phyloP scores from a whole-genome alignment of 2,888 invertebrate species.

The Eupeodes latifasciatus region DNA sequence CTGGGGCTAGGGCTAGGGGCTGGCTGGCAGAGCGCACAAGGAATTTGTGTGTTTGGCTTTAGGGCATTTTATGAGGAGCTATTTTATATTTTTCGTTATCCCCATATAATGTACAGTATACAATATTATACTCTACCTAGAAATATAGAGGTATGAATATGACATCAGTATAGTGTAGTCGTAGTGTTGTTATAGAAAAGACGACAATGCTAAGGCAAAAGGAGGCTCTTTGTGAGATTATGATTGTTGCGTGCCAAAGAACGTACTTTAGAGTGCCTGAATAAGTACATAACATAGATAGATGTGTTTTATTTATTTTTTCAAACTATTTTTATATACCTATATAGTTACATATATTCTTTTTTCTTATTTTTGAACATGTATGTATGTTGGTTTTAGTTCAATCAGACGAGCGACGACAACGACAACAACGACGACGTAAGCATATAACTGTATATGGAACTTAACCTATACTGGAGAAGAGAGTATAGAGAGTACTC shows the following conservation, averaged over 20 bases:
- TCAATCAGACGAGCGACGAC: slow-evolving; percentile 42
- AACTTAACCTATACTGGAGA: slow-evolving; percentile 44
- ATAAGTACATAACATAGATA: slow-evolving; percentile 40
- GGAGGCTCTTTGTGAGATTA: slow-evolving; percentile 64
- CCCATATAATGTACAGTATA: not conserved
- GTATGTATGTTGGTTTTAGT: slow-evolving; percentile 26
- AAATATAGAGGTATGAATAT: slow-evolving; percentile 8
- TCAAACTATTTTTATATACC: not conserved
- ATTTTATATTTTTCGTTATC: slow-evolving; percentile 50
- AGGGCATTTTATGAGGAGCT: slow-evolving; percentile 62
- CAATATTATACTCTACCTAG: not conserved
- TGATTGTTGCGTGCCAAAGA: slow-evolving; percentile 74
- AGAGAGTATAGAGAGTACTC: slow-evolving; percentile 9
- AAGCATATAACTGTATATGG: not conserved
- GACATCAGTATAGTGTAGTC: slow-evolving; percentile 11
- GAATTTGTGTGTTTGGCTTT: slow-evolving; percentile 41
- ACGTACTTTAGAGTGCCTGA: slow-evolving; percentile 60
- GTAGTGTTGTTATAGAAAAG: slow-evolving; percentile 21
- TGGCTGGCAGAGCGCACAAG: slow-evolving; percentile 14
- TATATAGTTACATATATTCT: not conserved
- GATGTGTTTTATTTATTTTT: slow-evolving; percentile 6
- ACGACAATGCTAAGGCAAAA: slow-evolving; percentile 64
- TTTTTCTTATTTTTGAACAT: not conserved
- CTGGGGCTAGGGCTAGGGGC: too few species aligned
- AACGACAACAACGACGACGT: not conserved